Evolutionary conservation across 2,113 vertebrate genomes (phyloP), one percentile per base, ranked within the genome.

Genomic region (Rhizomys pruinosus): DNA sequence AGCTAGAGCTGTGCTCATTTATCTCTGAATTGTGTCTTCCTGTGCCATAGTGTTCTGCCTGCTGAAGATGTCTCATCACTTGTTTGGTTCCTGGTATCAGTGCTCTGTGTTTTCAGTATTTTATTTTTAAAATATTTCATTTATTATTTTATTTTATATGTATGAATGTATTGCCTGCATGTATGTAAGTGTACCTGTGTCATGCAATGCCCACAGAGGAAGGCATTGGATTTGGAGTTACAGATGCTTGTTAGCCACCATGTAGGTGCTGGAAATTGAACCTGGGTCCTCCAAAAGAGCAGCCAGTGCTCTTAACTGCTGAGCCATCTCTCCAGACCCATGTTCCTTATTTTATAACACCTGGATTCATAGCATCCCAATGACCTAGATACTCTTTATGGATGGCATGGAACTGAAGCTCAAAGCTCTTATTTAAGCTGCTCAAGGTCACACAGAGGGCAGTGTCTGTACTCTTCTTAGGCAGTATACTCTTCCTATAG

Each of bases 341-440:
- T 39, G 16, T 73, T 85, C 22, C 27, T 82, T 55, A 39, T 39
- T 12, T 93, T 82, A 20, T 81, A 63, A 63, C 72, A 68, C n/a
- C 34, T 27, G 27, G 11, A 42, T 29, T 47, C 23, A 15, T 47
- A 47, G 69, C 69, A 72, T 7, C 25, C 17, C 37, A 29, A 42
- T 3, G 37, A 42, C 85, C 32, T 55, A 57, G 68, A 25, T 5
- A 20, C 25, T 13, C 57, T 32, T 72, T 44, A 87, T 2, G 78
- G 73, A 61, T 69, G n/a, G 55, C 16, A 32, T 85, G 64, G 85
- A 90, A 37, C 39, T 23, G 29, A 94, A 92, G n/a, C 68, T 92
- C 17, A 57, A 16, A 25, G 89, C 69, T 64, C 44, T 63, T 61
- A 32, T 47, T 0, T 22, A 82, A 32, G 25, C 59, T 52, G 37